Evolutionary conservation across 2,797 vertebrate genomes (phyloP).

Genomic region (Sebastes hubbsi): DNA sequence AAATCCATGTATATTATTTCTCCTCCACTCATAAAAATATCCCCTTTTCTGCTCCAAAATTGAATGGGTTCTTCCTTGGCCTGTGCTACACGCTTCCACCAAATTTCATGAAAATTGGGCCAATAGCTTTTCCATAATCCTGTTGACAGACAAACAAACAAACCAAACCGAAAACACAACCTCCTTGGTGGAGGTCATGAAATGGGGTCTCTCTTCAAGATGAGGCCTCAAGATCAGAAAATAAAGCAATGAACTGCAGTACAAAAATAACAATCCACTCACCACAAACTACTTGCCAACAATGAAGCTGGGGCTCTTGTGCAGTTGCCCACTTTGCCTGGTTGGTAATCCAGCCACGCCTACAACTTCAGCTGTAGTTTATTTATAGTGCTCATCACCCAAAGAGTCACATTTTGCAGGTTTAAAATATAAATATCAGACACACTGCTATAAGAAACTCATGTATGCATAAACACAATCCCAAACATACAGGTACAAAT

Average conservation of each 20-base stretch:
- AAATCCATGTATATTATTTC: no score
- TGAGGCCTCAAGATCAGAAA: background rate
- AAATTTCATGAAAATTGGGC: background rate
- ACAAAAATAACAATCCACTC: no score
- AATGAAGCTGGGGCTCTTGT: background rate
- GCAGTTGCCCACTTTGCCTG: no score
- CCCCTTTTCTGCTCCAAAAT: background rate
- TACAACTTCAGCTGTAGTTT: background rate
- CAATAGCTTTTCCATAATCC: background rate
- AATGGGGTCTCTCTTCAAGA: background rate
- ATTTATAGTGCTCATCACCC: background rate
- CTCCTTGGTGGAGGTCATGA: background rate
- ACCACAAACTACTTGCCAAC: no score
- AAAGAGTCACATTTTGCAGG: background rate
- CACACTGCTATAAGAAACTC: background rate
- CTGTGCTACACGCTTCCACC: background rate
- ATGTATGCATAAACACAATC: background rate
- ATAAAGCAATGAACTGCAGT: background rate
- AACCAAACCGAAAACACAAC: background rate
- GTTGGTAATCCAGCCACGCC: background rate
- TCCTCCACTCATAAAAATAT: no score
- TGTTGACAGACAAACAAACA: background rate
- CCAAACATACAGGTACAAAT: background rate
- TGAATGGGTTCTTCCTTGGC: background rate
- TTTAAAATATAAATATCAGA: background rate